Evolutionary conservation across 2,888 invertebrate species (phyloP), one percentile per base, ranked within the genome.

Genomic region (Tenthredo notha): DNA sequence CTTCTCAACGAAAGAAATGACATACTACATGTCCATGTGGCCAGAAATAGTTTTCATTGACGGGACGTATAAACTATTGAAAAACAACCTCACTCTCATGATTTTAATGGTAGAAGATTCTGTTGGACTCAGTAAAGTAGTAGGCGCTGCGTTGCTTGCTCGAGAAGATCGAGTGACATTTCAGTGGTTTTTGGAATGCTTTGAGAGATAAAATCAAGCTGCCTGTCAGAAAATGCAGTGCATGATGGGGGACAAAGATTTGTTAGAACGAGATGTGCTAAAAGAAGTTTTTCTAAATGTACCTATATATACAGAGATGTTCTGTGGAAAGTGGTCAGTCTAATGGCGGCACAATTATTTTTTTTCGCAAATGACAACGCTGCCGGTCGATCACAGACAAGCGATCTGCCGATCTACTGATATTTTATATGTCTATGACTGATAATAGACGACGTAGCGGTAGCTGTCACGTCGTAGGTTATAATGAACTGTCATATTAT

Each of bases 241-340:
- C 47, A 50, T 86, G n/a, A 86, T 86, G 85, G 58, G 40, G 1
- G 85, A 86, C 47, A 86, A 86, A 43, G 85, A 86, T 65, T 40
- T 78, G 12, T 37, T 40, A 0, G 85, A 86, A 47, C 25, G 86
- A n/a, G n/a, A 15, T 61, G 77, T 86, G 10, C 12, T 86, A 1
- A 85, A 83, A 58, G 77, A 83, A 29, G 12, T 86, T 25, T 86
- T 86, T 15, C 65, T 12, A 15, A 65, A 65, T 33, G 33, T 33
- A 33, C 33, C 33, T 33, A 33, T 33, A 33, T 33, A 33, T 33
- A n/a, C n/a, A n/a, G n/a, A n/a, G n/a, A n/a, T n/a, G n/a, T n/a
- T n/a, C n/a, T n/a, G n/a, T n/a, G n/a, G n/a, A n/a, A n/a, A n/a
- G n/a, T n/a, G n/a, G n/a, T n/a, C n/a, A n/a, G n/a, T n/a, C n/a